Evolutionary conservation across 2,888 invertebrate species (phyloP).

Genomic region (Protodeltote pygarga): DNA sequence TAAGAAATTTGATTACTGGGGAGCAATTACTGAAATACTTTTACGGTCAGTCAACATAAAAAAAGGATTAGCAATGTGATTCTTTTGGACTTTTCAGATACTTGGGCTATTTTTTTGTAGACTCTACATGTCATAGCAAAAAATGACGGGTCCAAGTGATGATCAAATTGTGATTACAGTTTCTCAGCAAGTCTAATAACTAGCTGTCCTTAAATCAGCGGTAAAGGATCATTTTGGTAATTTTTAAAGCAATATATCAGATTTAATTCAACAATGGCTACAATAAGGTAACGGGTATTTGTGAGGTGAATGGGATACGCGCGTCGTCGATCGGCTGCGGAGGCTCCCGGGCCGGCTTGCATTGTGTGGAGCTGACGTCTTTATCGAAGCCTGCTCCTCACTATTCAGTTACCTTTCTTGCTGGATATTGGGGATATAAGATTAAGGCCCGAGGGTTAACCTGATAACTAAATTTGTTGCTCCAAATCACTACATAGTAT

Average conservation of each 20-base stretch:
- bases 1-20: too few species aligned
- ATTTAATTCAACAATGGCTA: conserved; percentile 30
- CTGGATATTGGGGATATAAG: conserved; percentile 24
- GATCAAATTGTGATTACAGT: too few species aligned
- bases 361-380: conserved; percentile 38
- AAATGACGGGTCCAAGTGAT: too few species aligned
- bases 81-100: too few species aligned
- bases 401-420: conserved; percentile 29
- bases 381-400: conserved; percentile 34
- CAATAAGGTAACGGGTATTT: conserved; percentile 33
- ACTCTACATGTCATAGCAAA: too few species aligned
- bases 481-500: conserved; percentile 2
- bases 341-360: conserved; percentile 21
- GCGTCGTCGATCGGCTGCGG: conserved; percentile 23
- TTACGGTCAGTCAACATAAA: too few species aligned
- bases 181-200: too few species aligned
- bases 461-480: conserved; percentile 32
- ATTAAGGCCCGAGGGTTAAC: conserved; percentile 15
- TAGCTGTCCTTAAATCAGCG: too few species aligned
- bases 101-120: too few species aligned
- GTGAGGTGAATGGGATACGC: conserved; percentile 35
- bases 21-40: too few species aligned
- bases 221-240: too few species aligned
- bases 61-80: too few species aligned
- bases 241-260: conserved; percentile 13